Conservation (phyloP, 2,888 invertebrate genomes). For the Drosophila borborema region DNA sequence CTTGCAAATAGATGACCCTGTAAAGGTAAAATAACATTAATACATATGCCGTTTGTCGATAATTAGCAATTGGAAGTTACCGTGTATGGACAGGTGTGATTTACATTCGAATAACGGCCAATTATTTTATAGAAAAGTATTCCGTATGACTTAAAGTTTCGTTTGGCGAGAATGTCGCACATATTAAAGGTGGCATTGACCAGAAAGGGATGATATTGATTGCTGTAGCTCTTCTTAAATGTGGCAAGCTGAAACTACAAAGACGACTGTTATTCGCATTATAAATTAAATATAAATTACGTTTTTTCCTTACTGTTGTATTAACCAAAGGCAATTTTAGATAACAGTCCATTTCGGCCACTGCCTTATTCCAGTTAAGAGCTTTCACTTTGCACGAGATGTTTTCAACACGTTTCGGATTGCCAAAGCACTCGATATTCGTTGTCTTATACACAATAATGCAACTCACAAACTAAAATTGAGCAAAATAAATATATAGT, state of each 20-base stretch:
- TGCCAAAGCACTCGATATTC: conserved; percentile 40
- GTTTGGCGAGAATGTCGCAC: conserved; percentile 40
- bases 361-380: conserved; percentile 49
- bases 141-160: conserved; percentile 39
- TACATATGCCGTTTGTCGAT: neutral
- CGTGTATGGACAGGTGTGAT: conserved; percentile 46
- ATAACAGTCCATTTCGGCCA: conserved; percentile 41
- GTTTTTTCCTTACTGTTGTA: conserved; percentile 22
- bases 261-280: neutral
- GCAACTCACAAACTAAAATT: conserved; percentile 22
- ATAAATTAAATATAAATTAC: no score
- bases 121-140: conserved; percentile 1
- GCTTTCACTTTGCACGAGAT: conserved; percentile 39
- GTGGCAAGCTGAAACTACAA: conserved; percentile 7
- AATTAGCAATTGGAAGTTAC: conserved; percentile 10
- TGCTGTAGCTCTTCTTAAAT: conserved; percentile 40
- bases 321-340: conserved; percentile 23
- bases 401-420: conserved; percentile 23
- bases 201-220: conserved; percentile 53
- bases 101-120: conserved; percentile 36
- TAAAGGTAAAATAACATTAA: neutral
- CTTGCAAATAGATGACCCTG: conserved; percentile 33
- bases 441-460: conserved; percentile 34
- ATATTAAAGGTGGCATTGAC: conserved; percentile 40
- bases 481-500: neutral